Conservation (phyloP, 2,888 invertebrate species). For the Elegia similella region DNA sequence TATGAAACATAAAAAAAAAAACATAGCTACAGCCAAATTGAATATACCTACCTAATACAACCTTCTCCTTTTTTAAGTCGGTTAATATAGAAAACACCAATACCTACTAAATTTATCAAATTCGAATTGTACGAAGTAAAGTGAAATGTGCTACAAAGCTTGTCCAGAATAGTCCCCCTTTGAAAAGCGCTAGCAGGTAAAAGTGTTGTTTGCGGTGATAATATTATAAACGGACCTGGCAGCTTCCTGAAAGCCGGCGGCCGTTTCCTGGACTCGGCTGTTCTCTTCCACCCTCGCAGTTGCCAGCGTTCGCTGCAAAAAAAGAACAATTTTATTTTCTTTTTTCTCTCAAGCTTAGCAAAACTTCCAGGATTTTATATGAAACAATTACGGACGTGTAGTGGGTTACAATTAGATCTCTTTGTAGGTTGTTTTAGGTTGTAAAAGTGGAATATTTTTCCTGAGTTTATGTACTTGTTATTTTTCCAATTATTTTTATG, state of each 20-base stretch:
- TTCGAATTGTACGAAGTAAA: neutral
- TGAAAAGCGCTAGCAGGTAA: constrained; percentile 21
- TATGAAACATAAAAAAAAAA: too few species aligned
- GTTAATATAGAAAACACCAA: too few species aligned
- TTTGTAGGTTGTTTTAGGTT: neutral
- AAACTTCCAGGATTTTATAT: neutral
- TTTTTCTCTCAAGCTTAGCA: neutral
- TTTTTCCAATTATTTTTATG: too few species aligned
- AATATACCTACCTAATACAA: too few species aligned
- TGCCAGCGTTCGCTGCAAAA: constrained; percentile 69
- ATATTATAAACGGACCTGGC: constrained; percentile 56
- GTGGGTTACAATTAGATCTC: neutral
- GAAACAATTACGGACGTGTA: neutral
- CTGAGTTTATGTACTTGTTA: too few species aligned
- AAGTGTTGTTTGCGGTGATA: constrained; percentile 28
- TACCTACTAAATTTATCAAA: neutral
- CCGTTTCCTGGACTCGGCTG: constrained; percentile 62
- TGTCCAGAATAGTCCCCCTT: constrained; percentile 1
- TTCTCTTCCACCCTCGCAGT: constrained; percentile 67
- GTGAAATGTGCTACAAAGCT: neutral
- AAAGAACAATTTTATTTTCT: constrained; percentile 23
- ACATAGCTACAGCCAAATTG: too few species aligned
- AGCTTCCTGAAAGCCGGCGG: constrained; percentile 53
- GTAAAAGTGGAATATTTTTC: neutral
- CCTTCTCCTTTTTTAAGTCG: too few species aligned